Evolutionary conservation across 2,797 vertebrate genomes (phyloP), one percentile per base, ranked within the genome.

Genomic region (Enteromius paludinosus): DNA sequence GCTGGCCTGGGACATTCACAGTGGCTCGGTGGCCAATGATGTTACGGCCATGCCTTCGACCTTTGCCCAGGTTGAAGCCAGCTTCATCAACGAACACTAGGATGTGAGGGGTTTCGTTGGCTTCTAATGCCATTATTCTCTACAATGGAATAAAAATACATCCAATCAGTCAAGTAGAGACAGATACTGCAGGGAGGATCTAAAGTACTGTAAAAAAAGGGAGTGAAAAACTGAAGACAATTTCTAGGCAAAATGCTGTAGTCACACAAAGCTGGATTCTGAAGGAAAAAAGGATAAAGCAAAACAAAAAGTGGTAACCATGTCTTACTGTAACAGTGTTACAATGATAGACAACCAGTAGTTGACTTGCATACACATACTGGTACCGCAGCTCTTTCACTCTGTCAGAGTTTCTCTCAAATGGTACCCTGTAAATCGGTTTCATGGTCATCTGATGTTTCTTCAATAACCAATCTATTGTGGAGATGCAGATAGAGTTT

Each of bases 51-150:
- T 23, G 59, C 15, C 59, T 62, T 62, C 23, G 23, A 54, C 43
- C 71, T n/a, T 69, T 86, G 70, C 47, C 18, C 56, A 86, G 71
- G 52, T 79, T 82, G 75, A 82, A 80, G 25, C 54, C 33, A 33
- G 33, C 33, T 33, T 33, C 33, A 33, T 33, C 33, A 4, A 33
- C 33, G 33, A 33, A 33, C 33, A 33, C 33, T 5, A 33, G 33
- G 33, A 4, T 3, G 28, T 30, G 28, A 30, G 28, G 28, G 33
- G 33, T 33, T 5, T 33, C 33, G 5, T 33, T 4, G 5, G 4
- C 33, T 33, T 33, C 33, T 5, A 33, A 33, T 33, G 33, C 33
- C 33, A 33, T 33, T 33, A 33, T 33, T 33, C 33, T 33, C 33
- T 5, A 33, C 5, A 33, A 33, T 33, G 5, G 33, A 33, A 5